phyloP scores from a whole-genome alignment of 1,140 invertebrate genomes.

The Drosophila chauvacae region DNA sequence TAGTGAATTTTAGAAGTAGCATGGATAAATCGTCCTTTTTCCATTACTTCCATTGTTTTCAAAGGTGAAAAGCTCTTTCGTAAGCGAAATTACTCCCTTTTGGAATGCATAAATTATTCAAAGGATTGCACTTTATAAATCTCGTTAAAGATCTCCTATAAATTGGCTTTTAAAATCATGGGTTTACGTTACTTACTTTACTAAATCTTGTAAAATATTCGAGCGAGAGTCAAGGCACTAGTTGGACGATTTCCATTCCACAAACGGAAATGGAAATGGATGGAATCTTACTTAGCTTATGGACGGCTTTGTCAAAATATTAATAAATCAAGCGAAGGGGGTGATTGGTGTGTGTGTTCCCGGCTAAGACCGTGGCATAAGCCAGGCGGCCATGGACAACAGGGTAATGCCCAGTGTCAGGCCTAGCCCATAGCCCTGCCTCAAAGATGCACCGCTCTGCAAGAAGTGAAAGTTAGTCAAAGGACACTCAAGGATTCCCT shows the following conservation, averaged over 20 bases:
- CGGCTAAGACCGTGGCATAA: slow-evolving; percentile 22
- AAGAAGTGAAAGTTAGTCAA: slow-evolving; percentile 2
- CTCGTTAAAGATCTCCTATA: background rate
- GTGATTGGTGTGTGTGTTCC: background rate
- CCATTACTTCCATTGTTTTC: too few relatives aligned
- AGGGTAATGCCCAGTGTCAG: slow-evolving; percentile 19
- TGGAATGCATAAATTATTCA: background rate
- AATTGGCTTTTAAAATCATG: background rate
- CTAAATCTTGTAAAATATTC: slow-evolving; percentile 29
- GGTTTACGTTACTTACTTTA: background rate
- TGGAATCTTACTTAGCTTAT: slow-evolving; percentile 47
- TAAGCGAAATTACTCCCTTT: too few relatives aligned
- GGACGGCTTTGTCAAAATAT: slow-evolving; percentile 29
- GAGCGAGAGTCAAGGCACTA: slow-evolving; percentile 54
- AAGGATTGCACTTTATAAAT: background rate
- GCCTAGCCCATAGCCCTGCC: background rate
- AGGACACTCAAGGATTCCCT: too few relatives aligned
- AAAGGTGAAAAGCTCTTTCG: too few relatives aligned
- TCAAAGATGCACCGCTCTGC: slow-evolving; percentile 52
- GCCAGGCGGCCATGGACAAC: slow-evolving; percentile 19
- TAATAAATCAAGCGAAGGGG: slow-evolving; percentile 5
- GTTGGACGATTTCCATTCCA: slow-evolving; percentile 22
- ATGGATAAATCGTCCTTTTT: too few relatives aligned
- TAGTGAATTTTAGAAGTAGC: too few relatives aligned
- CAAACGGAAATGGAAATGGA: slow-evolving; percentile 31